These are phyloP conservation scores for Crambe crambe DNA, from an alignment of 37 sponge, comb jelly and placozoan genomes.

Conservation along the genomic window DNA sequence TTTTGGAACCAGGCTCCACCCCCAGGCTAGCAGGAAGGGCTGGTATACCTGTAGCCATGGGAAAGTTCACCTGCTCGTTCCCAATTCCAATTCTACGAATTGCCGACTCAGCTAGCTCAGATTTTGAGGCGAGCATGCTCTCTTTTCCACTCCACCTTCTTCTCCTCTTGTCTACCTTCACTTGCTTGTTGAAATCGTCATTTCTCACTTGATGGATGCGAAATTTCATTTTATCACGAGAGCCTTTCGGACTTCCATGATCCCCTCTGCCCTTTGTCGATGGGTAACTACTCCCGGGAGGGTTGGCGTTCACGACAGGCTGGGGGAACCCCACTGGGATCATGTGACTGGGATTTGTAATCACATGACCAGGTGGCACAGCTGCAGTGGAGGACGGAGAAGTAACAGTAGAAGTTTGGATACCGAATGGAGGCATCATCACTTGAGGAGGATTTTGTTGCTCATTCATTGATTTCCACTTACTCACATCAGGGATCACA, in stretches of 20 bases:
- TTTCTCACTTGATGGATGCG: constrained; percentile 51
- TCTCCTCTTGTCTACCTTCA: constrained; percentile 17
- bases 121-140: not conserved
- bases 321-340: constrained; percentile 15
- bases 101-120: not conserved
- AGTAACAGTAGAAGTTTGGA: not conserved
- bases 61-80: too few relatives aligned
- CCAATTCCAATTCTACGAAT: not conserved
- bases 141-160: constrained; percentile 16
- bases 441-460: not conserved
- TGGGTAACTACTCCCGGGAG: not conserved
- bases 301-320: not conserved
- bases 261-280: not conserved
- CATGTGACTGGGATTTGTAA: not conserved
- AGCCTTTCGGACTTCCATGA: not conserved
- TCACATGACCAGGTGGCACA: constrained; percentile 2
- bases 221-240: constrained; percentile 36
- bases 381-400: not conserved
- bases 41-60: not conserved
- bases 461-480: constrained; percentile 1
- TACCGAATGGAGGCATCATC: not conserved
- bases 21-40: not conserved
- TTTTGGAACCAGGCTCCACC: not conserved
- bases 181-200: constrained; percentile 37
- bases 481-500: not conserved